Percentiles rank a stretch among this genome's conserved stretches.
Conservation (phyloP, 2,113 vertebrate species). For the Cyprinodon tularosa region DNA sequence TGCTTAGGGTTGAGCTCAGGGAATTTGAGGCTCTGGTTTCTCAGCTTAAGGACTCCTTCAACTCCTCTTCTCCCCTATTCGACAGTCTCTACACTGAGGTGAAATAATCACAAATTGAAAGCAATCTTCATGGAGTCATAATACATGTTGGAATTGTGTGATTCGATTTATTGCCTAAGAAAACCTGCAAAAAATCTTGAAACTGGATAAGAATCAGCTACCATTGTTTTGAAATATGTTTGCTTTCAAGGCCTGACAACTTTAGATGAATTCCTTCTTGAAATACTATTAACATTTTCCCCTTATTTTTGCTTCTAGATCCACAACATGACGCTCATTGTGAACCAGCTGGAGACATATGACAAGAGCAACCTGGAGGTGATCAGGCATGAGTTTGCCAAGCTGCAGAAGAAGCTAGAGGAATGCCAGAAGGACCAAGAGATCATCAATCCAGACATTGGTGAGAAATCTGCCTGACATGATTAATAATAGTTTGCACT, state of each 20-base stretch:
- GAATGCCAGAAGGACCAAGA: conserved; percentile 74
- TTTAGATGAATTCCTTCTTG: background rate
- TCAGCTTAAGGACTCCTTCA: conserved; percentile 71
- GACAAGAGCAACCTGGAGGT: conserved; percentile 78
- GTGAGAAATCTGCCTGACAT: conserved; percentile 32
- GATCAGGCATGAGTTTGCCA: conserved; percentile 74
- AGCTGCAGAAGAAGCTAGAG: conserved; percentile 78
- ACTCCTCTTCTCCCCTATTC: conserved; percentile 67
- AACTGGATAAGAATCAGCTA: background rate
- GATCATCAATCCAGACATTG: conserved; percentile 61
- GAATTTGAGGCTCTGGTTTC: conserved; percentile 73
- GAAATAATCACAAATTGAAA: conserved; percentile 2
- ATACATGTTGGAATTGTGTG: background rate
- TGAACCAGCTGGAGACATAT: conserved; percentile 77
- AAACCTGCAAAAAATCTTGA: background rate
- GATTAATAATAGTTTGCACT: background rate
- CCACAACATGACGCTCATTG: conserved; percentile 76
- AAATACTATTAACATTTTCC: background rate
- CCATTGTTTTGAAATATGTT: background rate
- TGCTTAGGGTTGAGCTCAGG: conserved; percentile 72
- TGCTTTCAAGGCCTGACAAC: background rate
- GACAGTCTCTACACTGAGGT: conserved; percentile 74
- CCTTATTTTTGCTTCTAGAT: conserved; percentile 59
- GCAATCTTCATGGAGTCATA: background rate
- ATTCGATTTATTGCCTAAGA: background rate